Evolutionary conservation across 2,113 vertebrate species (phyloP), one percentile per base, ranked within the genome.

Genomic region (Strix uralensis): DNA sequence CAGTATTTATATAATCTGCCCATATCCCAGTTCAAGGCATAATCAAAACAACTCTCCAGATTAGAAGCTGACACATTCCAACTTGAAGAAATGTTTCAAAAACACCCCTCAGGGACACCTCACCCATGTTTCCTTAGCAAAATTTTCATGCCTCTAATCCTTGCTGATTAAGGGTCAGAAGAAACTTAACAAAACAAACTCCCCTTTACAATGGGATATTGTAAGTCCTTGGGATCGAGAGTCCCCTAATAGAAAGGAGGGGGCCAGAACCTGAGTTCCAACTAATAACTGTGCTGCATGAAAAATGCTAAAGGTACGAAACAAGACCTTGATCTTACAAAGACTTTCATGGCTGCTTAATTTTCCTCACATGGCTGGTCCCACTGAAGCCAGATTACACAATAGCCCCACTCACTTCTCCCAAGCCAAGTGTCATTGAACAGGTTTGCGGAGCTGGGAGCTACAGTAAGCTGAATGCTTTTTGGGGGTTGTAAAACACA

Each of bases 161-260:
- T 86, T 0, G 0, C 49, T 88, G 72, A 92, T 86, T 71, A 83
- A 88, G 77, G 57, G 52, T 95, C 80, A 92, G 44, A 79, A 91
- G 49, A 93, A 96, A 94, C 61, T 40, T 10, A 52, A 72, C 65
- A 92, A 95, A 95, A 97, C 52, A 93, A 96, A 92, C 93, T 86
- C 77, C 69, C 36, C 69, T 84, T 93, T 70, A 93, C 92, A 92
- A 90, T 67, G 65, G 80, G 59, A 86, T 75, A 91, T 59, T 88
- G 18, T 78, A 67, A 93, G 1, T 71, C 59, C 72, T 84, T 26
- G 47, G 78, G 75, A 71, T 15, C 42, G 32, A 69, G 55, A 83
- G 47, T 49, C 63, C 21, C 86, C 62, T 54, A 6, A 70, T 0
- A 84, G 77, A 93, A 84, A 91, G 69, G 80, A 88, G 40, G 15